Base-by-base conservation (phyloP, 2,797 vertebrate genomes). In the Fistularia tabacaria region DNA sequence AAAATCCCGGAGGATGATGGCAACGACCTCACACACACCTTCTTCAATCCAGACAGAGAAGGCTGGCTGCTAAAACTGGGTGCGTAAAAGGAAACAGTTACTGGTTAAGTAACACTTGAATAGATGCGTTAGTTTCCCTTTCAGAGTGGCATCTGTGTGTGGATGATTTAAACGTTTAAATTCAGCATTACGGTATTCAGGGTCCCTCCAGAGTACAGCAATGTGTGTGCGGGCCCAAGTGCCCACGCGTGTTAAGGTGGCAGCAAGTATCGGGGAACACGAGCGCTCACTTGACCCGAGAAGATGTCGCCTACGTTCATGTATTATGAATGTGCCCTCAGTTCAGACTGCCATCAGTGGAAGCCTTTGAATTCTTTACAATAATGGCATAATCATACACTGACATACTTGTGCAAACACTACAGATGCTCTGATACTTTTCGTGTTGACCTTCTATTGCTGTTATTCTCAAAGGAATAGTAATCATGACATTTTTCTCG, bases 41-140 rank as follows among this genome's bases (percentile, higher is more conserved):
- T 98, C 91, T 97, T 98, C 88, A 98, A 98, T 62, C 95, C 95
- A 0, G 95, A 98, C 89, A 88, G 95, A 37, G 95, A 98, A 74
- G 95, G 95, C 85, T 98, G 95, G 95, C 92, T 98, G 1, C 85
- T 98, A 48, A 98, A 98, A 64, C 92, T 98, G 7, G 95, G 95
- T 98, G 77, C 92, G 95, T 84, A 44, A 51, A 14, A 6, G 46
- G 12, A 25, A 9, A 69, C 43, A 1, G 6, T 13, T 13, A 10
- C 6, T 45, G 11, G 6, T 2, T 12, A 12, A 12, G 11, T 11
- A 45, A 9, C 43, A 7, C 8, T 45, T 45, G 10, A 7, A 7
- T 45, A 13, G 7, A 13, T 45, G 43, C 7, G 43, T 13, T 45
- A 25, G 25, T 25, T 2, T 25, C 7, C 66, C 56, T 55, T 52